A percentile compares a stretch with the other conserved stretches of the same genome.
Conservation (phyloP, 2,888 invertebrate genomes). For the Artemia sp. region DNA sequence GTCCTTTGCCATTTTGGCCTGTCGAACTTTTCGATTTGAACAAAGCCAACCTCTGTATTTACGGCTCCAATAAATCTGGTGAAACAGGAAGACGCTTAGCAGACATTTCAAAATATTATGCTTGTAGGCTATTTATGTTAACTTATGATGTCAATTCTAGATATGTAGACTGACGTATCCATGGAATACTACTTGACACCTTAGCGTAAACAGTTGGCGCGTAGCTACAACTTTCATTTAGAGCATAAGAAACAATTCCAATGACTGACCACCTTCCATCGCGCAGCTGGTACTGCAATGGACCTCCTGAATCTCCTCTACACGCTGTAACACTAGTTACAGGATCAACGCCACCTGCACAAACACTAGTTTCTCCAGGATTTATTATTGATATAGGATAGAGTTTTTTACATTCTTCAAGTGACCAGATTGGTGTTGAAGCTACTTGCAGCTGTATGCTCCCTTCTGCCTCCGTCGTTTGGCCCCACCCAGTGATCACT, state of each 20-base stretch:
- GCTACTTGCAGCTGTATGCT: neutral
- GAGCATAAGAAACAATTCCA: slow-evolving; percentile 1
- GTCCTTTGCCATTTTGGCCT: too few species aligned
- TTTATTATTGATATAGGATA: neutral
- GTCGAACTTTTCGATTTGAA: too few species aligned
- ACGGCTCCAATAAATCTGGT: too few species aligned
- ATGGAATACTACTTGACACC: neutral
- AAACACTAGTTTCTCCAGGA: neutral
- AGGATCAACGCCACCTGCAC: neutral
- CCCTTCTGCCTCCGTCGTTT: neutral
- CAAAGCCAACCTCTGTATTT: too few species aligned
- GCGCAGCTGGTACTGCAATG: neutral
- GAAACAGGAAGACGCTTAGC: too few species aligned
- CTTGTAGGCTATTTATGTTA: too few species aligned
- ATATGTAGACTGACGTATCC: neutral
- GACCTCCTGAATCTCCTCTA: neutral
- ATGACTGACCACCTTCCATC: neutral
- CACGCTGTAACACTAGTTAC: neutral
- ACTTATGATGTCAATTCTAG: too few species aligned
- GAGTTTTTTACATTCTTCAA: neutral
- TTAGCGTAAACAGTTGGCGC: neutral
- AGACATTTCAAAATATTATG: too few species aligned
- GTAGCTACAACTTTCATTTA: neutral
- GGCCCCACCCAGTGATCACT: neutral
- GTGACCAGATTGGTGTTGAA: slow-evolving; percentile 2